Percentiles rank a stretch among this genome's conserved stretches.
These are phyloP conservation scores for Turritopsis rubra DNA, from an alignment of 30 jellyfish, hydroid and myxozoan genomes.

Conservation along the genomic window DNA sequence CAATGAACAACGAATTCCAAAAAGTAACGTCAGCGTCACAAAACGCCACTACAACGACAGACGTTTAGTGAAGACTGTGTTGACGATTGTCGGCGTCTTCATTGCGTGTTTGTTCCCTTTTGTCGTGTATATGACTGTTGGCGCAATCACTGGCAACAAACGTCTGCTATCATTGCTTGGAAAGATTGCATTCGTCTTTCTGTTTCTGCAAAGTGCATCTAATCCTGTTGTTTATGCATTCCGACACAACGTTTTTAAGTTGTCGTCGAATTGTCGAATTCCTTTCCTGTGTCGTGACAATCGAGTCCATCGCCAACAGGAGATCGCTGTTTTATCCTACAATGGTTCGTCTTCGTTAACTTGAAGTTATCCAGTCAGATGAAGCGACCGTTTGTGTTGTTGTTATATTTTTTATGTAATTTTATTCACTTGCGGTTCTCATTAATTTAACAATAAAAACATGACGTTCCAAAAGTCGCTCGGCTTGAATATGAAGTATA, in stretches of 20 bases:
- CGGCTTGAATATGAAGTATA: no score
- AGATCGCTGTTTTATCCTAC: background rate
- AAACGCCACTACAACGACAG: background rate
- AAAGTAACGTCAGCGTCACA: background rate
- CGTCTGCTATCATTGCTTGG: background rate
- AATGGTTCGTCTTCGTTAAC: background rate
- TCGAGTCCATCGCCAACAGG: background rate
- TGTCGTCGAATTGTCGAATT: background rate
- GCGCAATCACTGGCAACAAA: background rate
- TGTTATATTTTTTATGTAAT: no score
- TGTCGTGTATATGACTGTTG: background rate
- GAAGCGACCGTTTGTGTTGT: no score
- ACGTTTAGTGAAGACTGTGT: background rate
- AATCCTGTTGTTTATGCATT: constrained; percentile 6
- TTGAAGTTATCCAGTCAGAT: no score
- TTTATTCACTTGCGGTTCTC: no score
- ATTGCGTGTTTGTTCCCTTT: background rate
- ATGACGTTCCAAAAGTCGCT: no score
- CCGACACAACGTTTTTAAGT: background rate
- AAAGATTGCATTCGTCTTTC: background rate
- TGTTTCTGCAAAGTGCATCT: background rate
- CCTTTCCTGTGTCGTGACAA: background rate
- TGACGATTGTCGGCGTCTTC: background rate
- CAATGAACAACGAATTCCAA: background rate
- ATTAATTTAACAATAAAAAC: no score